Evolutionary conservation across 2,797 vertebrate species (phyloP).

Genomic region (Myoxocephalus aenaeus): DNA sequence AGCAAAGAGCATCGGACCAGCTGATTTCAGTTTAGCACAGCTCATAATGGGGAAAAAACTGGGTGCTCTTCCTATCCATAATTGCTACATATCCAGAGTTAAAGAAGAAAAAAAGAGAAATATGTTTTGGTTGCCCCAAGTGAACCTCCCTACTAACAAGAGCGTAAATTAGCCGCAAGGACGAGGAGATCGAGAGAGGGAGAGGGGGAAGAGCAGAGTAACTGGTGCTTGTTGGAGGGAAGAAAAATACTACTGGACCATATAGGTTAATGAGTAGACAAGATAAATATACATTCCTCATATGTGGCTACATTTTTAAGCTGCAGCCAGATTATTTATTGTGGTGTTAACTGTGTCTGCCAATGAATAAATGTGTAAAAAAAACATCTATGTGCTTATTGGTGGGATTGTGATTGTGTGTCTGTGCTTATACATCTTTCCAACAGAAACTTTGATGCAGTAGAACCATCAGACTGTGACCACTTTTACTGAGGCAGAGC

Average conservation of each 20-base stretch:
- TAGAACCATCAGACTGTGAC: constrained; percentile 62
- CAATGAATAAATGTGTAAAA: constrained; percentile 20
- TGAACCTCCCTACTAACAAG: constrained; percentile 72
- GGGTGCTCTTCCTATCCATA: constrained; percentile 84
- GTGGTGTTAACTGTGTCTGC: constrained; percentile 18
- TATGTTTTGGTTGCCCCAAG: constrained; percentile 63
- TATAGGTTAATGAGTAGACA: constrained; percentile 30
- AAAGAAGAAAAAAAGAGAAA: constrained; percentile 57
- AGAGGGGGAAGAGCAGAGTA: constrained; percentile 4
- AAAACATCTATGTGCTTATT: not conserved
- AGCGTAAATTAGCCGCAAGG: constrained; percentile 69
- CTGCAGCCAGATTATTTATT: constrained; percentile 9
- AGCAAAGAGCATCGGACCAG: constrained; percentile 76
- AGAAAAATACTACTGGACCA: constrained; percentile 45
- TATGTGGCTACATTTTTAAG: constrained; percentile 20
- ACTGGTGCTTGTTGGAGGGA: constrained; percentile 34
- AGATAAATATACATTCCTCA: constrained; percentile 31
- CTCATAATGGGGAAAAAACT: constrained; percentile 84
- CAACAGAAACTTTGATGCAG: constrained; percentile 30
- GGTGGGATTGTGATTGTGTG: not conserved
- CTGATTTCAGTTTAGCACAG: constrained; percentile 87
- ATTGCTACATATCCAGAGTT: constrained; percentile 79
- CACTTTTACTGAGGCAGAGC: constrained; percentile 29
- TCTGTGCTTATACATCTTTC: not conserved
- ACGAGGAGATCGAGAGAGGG: constrained; percentile 29